phyloP scores from a whole-genome alignment of 2,888 invertebrate genomes.

The Netelia virgata region DNA sequence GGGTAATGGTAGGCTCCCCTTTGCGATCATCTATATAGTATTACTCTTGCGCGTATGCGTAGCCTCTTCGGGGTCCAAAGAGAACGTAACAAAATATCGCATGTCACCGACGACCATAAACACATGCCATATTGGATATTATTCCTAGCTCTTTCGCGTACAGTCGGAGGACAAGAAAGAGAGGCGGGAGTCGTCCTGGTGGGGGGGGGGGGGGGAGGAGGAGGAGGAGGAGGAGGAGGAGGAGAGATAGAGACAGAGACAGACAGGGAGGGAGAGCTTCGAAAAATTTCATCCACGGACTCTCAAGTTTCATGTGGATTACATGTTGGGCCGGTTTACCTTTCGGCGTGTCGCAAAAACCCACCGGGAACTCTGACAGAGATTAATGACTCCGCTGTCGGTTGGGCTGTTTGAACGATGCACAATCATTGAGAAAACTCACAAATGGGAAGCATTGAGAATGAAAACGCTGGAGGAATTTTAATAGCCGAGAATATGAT shows the following conservation, averaged over 20 bases:
- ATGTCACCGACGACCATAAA: conserved; percentile 15
- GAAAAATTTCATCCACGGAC: conserved; percentile 42
- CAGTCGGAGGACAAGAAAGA: neutral
- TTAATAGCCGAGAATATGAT: neutral
- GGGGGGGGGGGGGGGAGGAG: too few relatives aligned
- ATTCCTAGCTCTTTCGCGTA: conserved; percentile 9
- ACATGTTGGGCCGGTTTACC: conserved; percentile 29
- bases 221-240: too few relatives aligned
- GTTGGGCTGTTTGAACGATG: conserved; percentile 1
- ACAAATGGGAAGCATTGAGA: neutral
- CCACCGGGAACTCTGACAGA: conserved; percentile 5
- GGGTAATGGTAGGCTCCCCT: neutral
- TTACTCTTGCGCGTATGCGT: neutral
- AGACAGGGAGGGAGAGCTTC: conserved; percentile 1
- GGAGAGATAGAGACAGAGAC: conserved; percentile 9
- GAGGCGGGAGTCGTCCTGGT: too few relatives aligned
- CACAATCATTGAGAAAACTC: conserved; percentile 20
- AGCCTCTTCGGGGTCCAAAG: neutral
- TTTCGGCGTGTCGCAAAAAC: conserved; percentile 22
- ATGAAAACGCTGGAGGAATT: neutral
- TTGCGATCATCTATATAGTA: neutral
- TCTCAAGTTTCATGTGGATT: conserved; percentile 55
- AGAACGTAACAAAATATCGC: conserved; percentile 39
- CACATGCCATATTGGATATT: conserved; percentile 3
- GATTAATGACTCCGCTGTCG: conserved; percentile 37